Evolutionary conservation across 2,888 invertebrate genomes (phyloP), one percentile per base, ranked within the genome.

Genomic region (Omphaloscelis lunosa): DNA sequence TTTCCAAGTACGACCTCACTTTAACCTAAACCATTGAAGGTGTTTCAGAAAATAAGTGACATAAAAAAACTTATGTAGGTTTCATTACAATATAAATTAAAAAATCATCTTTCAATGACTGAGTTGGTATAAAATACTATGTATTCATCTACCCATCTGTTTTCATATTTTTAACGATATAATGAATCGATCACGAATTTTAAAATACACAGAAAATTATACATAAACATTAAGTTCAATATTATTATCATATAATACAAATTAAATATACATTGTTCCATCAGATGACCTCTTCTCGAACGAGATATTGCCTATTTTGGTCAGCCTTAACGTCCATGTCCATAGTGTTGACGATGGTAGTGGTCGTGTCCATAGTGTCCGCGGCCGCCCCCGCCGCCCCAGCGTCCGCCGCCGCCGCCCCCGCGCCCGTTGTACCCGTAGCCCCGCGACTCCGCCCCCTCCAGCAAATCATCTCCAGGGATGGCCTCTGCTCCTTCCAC

Each of bases 391-490:
- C 45, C 11, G 15, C 41, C 17, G 2, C 23, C 15, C 39, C 65
- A 0, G 45, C 45, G 66, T 34, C 34, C 34, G 6, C 66, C 29
- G 5, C 74, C 66, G 4, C 56, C 53, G 9, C 70, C 70, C 6
- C 76, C 51, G 7, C 61, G 67, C 23, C 53, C 9, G 1, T 34
- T 15, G 74, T 79, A 79, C 3, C 62, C 68, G 45, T 84, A 68
- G 45, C 59, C 39, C 6, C 82, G 75, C 11, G 84, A 81, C 56
- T 84, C 84, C 1, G 78, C 78, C 2, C 72, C 75, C 23, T 77
- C 62, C 4, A 84, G 56, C 8, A 75, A 8, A 8, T 80, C 83
- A 5, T 51, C 62, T 7, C 2, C n/a, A 29, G 59, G n/a, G 12
- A 51, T 20, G 5, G 61, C 12, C 8, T 61, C 62, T 41, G 59